These are phyloP conservation scores for Epinephelus malabaricus DNA, from an alignment of 2,797 vertebrate species.

Conservation along the genomic window DNA sequence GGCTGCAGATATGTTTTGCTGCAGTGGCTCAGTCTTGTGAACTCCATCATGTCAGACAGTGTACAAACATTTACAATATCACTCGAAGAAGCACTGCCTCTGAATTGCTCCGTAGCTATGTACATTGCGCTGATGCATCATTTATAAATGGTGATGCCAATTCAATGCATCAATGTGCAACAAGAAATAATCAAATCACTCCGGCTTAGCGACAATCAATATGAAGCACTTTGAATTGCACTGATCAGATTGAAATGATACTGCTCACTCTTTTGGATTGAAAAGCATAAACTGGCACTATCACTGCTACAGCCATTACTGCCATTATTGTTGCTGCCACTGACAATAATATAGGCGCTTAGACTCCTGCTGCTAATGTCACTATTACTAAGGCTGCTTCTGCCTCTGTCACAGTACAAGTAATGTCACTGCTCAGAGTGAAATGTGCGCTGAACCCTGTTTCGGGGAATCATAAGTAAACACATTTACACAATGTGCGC, in stretches of 20 bases:
- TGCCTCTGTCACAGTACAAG: slow-evolving; percentile 20
- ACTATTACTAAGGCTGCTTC: not conserved
- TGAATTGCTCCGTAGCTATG: slow-evolving; percentile 13
- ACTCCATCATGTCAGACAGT: slow-evolving; percentile 22
- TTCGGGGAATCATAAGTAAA: not conserved
- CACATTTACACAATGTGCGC: not conserved
- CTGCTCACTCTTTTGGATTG: slow-evolving; percentile 28
- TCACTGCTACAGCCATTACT: slow-evolving; percentile 25
- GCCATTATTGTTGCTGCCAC: slow-evolving; percentile 20
- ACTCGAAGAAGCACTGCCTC: slow-evolving; percentile 11
- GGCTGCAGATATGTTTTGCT: slow-evolving; percentile 40
- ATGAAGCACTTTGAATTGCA: slow-evolving; percentile 42
- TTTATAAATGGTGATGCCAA: slow-evolving; percentile 42
- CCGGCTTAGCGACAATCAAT: slow-evolving; percentile 18
- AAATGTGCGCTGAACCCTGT: not conserved
- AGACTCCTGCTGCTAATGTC: slow-evolving; percentile 16
- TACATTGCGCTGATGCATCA: slow-evolving; percentile 22
- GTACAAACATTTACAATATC: slow-evolving; percentile 42
- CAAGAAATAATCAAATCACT: slow-evolving; percentile 48
- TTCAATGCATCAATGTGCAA: slow-evolving; percentile 40
- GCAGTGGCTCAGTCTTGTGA: slow-evolving; percentile 35
- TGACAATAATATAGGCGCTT: slow-evolving; percentile 26
- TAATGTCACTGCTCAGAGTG: not conserved
- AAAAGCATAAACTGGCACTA: slow-evolving; percentile 41
- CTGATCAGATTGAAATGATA: slow-evolving; percentile 52